phyloP scores from a whole-genome alignment of 2,113 vertebrate genomes.

The Lepus timidus region DNA sequence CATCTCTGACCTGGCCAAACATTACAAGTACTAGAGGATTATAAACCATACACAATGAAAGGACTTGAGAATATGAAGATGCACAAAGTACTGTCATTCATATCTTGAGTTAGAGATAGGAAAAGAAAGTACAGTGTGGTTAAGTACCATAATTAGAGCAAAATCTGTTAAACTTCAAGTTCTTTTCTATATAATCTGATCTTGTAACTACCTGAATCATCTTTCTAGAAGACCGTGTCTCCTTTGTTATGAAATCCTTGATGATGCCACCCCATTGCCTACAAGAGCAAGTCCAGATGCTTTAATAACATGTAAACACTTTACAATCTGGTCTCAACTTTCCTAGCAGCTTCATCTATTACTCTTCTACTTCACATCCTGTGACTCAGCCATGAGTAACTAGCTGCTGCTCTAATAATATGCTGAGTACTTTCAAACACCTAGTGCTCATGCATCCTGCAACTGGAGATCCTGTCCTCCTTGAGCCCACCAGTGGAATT shows the following conservation, averaged over 20 bases:
- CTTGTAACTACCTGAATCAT: background rate
- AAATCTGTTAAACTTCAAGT: background rate
- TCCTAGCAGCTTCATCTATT: background rate
- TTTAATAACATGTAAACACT: slow-evolving; percentile 18
- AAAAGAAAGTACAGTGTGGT: background rate
- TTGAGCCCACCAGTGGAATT: background rate
- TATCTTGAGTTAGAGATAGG: background rate
- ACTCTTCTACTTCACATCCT: slow-evolving; percentile 13
- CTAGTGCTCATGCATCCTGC: background rate
- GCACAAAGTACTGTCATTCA: slow-evolving; percentile 9
- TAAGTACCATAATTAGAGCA: slow-evolving; percentile 4
- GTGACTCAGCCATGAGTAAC: background rate
- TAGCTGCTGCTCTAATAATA: background rate
- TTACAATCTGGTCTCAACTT: background rate
- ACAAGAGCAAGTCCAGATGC: slow-evolving; percentile 18
- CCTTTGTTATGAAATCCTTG: background rate
- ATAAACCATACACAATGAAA: slow-evolving; percentile 32
- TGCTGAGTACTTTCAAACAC: background rate
- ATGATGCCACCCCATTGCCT: background rate
- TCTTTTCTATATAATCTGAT: slow-evolving; percentile 27
- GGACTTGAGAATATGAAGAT: background rate
- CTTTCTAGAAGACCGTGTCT: slow-evolving; percentile 42
- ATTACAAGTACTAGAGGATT: background rate
- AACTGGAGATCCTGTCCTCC: background rate
- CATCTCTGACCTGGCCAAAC: too few relatives aligned